Base-by-base conservation (phyloP, 2,888 invertebrate genomes). In the Acanthosepion esculentum region DNA sequence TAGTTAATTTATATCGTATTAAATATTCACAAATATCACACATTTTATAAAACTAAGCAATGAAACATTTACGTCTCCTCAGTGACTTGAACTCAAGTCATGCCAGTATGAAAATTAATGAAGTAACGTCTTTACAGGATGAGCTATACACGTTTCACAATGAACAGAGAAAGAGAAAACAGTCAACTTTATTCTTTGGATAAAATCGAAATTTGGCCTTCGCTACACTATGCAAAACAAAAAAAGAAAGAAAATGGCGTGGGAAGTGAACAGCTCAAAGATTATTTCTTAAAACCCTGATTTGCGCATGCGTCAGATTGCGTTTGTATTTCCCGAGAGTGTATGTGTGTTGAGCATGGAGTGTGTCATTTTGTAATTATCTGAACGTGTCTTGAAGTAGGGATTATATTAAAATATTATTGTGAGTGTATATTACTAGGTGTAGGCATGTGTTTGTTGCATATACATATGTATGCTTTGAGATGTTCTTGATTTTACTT, bases 191-290 rank as follows among this genome's bases (percentile, higher is more conserved):
- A 78, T 78, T n/a, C n/a, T n/a, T 15, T 15, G n/a, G n/a, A 78
- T 78, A n/a, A 78, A 78, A 78, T 78, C n/a, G n/a, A 78, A 15
- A 78, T 78, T 78, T 78, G 78, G 78, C 15, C 78, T 78, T 33
- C 33, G n/a, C n/a, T n/a, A n/a, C 12, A 78, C 33, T n/a, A 78
- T 78, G 12, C 33, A n/a, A 12, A 78, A 29, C 41, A 41, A 41
- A 41, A 41, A n/a, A n/a, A n/a, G n/a, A n/a, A 41, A 41, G 41
- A 41, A 78, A n/a, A 78, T 78, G n/a, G n/a, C 78, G 78, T 78
- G 78, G 78, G 78, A 78, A 78, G n/a, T 78, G n/a, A 78, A 78
- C 78, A 78, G 78, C 78, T 12, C 78, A 78, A 78, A 78, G 78
- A 78, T n/a, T 78, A n/a, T 59, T 59, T 59, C 59, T 59, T 59